Evolutionary conservation across 2,113 vertebrate species (phyloP), one percentile per base, ranked within the genome.

Genomic region (Ornithorhynchus anatinus): DNA sequence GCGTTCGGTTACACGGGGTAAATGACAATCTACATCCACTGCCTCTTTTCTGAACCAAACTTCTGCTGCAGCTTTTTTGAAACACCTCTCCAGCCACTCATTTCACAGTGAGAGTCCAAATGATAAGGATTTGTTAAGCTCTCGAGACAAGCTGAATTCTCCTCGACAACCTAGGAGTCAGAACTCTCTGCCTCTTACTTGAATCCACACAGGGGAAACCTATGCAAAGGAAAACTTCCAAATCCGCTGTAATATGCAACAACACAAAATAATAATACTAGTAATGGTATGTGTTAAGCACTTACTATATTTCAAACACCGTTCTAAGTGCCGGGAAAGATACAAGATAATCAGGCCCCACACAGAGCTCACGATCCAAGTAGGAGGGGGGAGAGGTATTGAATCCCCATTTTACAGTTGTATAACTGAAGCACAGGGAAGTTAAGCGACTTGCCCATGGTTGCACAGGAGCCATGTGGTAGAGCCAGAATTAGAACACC

Each of bases 341-440:
- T n/a, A n/a, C n/a, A n/a, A n/a, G n/a, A n/a, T n/a, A n/a, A n/a
- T n/a, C n/a, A n/a, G n/a, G n/a, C n/a, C n/a, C n/a, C n/a, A n/a
- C n/a, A n/a, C n/a, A n/a, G n/a, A n/a, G n/a, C n/a, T n/a, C n/a
- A n/a, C n/a, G n/a, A n/a, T n/a, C n/a, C n/a, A n/a, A n/a, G n/a
- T n/a, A n/a, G n/a, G n/a, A n/a, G n/a, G n/a, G n/a, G n/a, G n/a
- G n/a, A n/a, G n/a, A n/a, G n/a, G n/a, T n/a, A n/a, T n/a, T n/a
- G n/a, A n/a, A n/a, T n/a, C n/a, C 6, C 36, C 71, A 62, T 31
- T 36, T 40, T 65, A 69, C 19, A 69, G n/a, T n/a, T n/a, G 33
- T 27, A 51, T n/a, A 9, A 47, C 25, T 13, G 16, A 27, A 62
- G 66, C 58, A 52, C 48, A n/a, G n/a, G n/a, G n/a, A n/a, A n/a